These are phyloP conservation scores for Chiloscyllium plagiosum DNA, from an alignment of 2,113 vertebrate species.

Conservation along the genomic window DNA sequence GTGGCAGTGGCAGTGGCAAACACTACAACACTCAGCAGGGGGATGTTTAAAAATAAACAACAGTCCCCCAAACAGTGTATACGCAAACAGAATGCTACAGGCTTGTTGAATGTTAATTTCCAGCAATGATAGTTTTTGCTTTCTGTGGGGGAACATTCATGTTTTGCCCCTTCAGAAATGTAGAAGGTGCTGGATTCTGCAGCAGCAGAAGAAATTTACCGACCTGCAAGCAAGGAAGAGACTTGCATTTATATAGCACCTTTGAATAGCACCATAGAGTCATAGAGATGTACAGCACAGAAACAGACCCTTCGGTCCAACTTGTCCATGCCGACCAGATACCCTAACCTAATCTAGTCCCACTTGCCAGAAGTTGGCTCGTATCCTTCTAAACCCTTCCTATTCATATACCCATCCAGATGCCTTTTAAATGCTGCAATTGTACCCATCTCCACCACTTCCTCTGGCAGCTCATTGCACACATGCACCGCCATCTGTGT, in stretches of 20 bases:
- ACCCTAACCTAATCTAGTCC: too few relatives aligned
- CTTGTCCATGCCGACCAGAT: too few relatives aligned
- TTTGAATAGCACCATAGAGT: too few relatives aligned
- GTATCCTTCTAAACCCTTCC: too few relatives aligned
- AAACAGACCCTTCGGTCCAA: too few relatives aligned
- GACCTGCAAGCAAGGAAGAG: background rate
- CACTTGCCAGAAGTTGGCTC: too few relatives aligned
- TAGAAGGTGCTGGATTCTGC: background rate
- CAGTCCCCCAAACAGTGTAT: background rate
- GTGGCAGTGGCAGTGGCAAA: background rate
- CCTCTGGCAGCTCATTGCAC: too few relatives aligned
- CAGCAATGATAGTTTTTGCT: background rate
- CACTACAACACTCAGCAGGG: background rate
- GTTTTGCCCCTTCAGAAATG: background rate
- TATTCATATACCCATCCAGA: too few relatives aligned
- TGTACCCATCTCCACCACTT: too few relatives aligned
- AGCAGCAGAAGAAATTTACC: background rate
- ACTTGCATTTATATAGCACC: background rate
- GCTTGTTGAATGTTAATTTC: background rate
- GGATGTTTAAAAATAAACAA: constrained; percentile 18
- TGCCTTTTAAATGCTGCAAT: too few relatives aligned
- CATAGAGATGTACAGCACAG: too few relatives aligned
- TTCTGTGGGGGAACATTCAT: background rate
- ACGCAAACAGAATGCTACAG: background rate
- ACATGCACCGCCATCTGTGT: too few relatives aligned